Evolutionary conservation across 2,113 vertebrate species (phyloP).

Genomic region (Protobothrops mucrosquamatus): DNA sequence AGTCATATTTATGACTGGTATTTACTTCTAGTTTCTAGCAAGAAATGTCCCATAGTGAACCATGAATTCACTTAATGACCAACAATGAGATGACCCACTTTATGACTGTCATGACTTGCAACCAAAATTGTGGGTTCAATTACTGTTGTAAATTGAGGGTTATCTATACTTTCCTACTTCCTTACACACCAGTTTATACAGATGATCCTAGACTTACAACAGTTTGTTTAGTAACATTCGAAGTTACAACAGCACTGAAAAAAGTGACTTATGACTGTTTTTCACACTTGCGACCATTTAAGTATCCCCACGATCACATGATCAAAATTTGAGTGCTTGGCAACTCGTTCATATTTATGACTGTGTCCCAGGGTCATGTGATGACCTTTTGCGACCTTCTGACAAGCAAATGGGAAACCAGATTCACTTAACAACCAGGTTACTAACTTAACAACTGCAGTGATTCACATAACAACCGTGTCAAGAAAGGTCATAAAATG

Average conservation of each 20-base stretch:
- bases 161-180: not conserved
- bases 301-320: not conserved
- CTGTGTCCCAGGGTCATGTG: not conserved
- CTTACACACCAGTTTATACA: not conserved
- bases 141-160: not conserved
- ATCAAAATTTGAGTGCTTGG: not conserved
- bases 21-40: not conserved
- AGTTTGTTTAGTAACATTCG: not conserved
- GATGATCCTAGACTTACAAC: not conserved
- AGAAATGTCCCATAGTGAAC: not conserved
- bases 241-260: not conserved
- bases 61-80: not conserved
- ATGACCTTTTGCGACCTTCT: not conserved
- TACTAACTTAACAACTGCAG: not conserved
- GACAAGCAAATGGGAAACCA: not conserved
- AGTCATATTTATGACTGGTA: not conserved
- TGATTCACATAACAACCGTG: not conserved
- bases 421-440: not conserved
- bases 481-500: not conserved
- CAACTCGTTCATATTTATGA: not conserved
- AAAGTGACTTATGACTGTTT: not conserved
- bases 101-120: not conserved
- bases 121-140: not conserved
- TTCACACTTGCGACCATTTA: not conserved
- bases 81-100: not conserved